Evolutionary conservation across 2,888 invertebrate genomes (phyloP).

Genomic region (Argyresthia goedartella): DNA sequence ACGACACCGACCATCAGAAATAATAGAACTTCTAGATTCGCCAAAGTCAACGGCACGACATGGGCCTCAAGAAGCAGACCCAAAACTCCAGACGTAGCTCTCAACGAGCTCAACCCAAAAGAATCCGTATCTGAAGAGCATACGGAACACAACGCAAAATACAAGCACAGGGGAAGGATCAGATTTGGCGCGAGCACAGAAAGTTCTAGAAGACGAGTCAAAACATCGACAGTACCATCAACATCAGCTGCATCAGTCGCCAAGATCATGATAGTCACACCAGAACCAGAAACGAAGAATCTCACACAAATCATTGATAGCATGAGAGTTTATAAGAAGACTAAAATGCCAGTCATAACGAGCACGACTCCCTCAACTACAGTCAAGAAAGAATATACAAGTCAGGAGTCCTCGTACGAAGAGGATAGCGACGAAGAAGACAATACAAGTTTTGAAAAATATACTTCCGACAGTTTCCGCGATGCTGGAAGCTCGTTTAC

Average conservation of each 20-base stretch:
- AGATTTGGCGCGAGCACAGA: constrained; percentile 25
- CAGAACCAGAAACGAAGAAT: constrained; percentile 53
- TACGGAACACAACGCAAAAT: constrained; percentile 59
- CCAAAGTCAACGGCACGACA: constrained; percentile 27
- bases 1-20: constrained; percentile 38
- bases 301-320: constrained; percentile 49
- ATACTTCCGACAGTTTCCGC: constrained; percentile 61
- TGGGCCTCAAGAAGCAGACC: constrained; percentile 29
- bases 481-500: constrained; percentile 54
- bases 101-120: constrained; percentile 54
- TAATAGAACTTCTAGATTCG: constrained; percentile 30
- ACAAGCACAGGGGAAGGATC: constrained; percentile 57
- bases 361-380: constrained; percentile 24
- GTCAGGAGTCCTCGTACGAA: constrained; percentile 27
- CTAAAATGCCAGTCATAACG: constrained; percentile 39
- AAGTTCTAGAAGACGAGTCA: neutral
- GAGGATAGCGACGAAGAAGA: constrained; percentile 31
- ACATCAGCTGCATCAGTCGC: constrained; percentile 28
- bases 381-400: constrained; percentile 19
- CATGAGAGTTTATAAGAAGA: constrained; percentile 47
- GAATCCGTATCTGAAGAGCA: constrained; percentile 52
- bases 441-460: constrained; percentile 47
- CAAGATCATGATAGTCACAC: constrained; percentile 44
- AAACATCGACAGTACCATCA: neutral
- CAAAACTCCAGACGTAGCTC: constrained; percentile 40